Evolutionary conservation across 1,140 invertebrate species (phyloP), one percentile per base, ranked within the genome.

Genomic region (Cardiocondyla obscurior): DNA sequence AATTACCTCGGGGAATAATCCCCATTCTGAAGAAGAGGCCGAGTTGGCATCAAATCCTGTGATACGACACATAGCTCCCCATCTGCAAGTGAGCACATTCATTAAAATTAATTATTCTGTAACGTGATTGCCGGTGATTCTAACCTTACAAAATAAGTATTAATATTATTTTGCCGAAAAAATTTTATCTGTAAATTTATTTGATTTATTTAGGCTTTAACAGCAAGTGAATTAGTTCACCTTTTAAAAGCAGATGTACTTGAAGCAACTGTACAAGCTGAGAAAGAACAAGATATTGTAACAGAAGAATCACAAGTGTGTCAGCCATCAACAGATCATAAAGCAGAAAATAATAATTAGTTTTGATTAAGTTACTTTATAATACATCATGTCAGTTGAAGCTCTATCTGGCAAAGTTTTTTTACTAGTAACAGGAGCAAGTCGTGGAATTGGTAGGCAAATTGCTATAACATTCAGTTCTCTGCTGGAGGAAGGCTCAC

Each of bases 371-470:
- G 0, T 70, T 81, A 14, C 65, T 74, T 74, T 25, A 49, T 33
- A 67, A 44, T 33, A 46, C 55, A 83, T 36, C 14, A 90, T 89
- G 88, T 70, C 84, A 22, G 28, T 79, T 12, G 62, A 87, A 81
- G 60, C 39, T 69, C 94, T 95, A 89, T 93, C 92, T 33, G 92
- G 94, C 64, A 95, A 94, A 89, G 94, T 94, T 25, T 96, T 95
- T 88, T 90, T 95, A 25, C 16, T 98, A 8, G 93, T 99, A 7
- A 97, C 97, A 10, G 98, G 98, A 33, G 98, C 98, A 0, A 98
- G 97, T 82, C 96, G 96, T 90, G 98, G 98, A 42, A 97, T 99
- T 81, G 98, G 98, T 4, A 33, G 57, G 6, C n/a, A 60, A 12
- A 60, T 60, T 2, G 57, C 57, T 3, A 60, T 60, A 33, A 96